Evolutionary conservation across 2,888 invertebrate species (phyloP).

Genomic region (Patella pellucida): DNA sequence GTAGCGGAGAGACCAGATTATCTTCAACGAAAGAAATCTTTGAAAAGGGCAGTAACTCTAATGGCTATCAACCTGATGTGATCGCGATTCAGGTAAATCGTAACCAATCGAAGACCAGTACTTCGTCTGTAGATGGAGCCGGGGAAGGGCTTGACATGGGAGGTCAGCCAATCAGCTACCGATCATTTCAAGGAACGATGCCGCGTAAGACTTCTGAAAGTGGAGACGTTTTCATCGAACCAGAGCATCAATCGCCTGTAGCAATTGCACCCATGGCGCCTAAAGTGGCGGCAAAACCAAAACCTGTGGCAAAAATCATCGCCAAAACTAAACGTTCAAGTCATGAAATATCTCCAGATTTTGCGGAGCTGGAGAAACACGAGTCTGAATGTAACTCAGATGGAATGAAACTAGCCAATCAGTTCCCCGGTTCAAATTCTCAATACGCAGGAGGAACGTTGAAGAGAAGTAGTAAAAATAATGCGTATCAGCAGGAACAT

Average conservation of each 20-base stretch:
- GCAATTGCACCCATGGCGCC: constrained; percentile 80
- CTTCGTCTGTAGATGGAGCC: constrained; percentile 27
- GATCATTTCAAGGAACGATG: constrained; percentile 75
- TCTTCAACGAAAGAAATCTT: constrained; percentile 26
- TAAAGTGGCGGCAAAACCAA: constrained; percentile 82
- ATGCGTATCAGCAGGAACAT: constrained; percentile 38
- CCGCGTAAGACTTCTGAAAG: neutral
- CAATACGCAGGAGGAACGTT: constrained; percentile 20
- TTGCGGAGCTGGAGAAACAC: constrained; percentile 55
- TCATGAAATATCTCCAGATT: constrained; percentile 58
- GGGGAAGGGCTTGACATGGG: constrained; percentile 41
- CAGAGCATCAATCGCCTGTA: constrained; percentile 16
- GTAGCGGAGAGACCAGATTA: constrained; percentile 32
- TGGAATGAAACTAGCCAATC: constrained; percentile 38
- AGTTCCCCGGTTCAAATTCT: constrained; percentile 1
- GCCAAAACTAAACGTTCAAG: constrained; percentile 60
- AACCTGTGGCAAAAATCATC: constrained; percentile 63
- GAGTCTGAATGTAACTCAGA: constrained; percentile 54
- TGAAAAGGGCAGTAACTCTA: constrained; percentile 21
- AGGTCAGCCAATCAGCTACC: constrained; percentile 74
- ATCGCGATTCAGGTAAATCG: constrained; percentile 70
- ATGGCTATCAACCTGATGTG: constrained; percentile 68
- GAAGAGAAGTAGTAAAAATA: constrained; percentile 18
- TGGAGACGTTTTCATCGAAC: constrained; percentile 9
- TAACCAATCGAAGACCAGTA: constrained; percentile 22